Evolutionary conservation across 2,888 invertebrate species (phyloP), one percentile per base, ranked within the genome.

Genomic region (Phengaris arion): DNA sequence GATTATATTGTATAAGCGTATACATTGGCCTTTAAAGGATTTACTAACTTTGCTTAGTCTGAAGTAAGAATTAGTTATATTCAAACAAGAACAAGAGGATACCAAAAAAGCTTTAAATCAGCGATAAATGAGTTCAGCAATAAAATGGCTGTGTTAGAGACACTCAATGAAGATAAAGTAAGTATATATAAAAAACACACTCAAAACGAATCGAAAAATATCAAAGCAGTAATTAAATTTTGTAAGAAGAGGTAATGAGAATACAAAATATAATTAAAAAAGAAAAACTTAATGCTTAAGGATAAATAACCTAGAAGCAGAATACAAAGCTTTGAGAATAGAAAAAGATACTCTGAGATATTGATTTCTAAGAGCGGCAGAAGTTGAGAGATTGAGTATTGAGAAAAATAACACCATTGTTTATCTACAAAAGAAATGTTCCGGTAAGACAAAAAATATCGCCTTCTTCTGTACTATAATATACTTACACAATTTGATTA

Each of bases 291-390:
- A 54, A 73, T 22, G 69, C 48, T 22, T 52, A 22, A 70, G 10
- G 8, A 35, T 64, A 5, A 64, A 64, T 64, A 35, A 64, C 6
- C 22, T 35, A 64, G 10, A 35, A 15, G 10, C 35, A 35, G 64
- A 22, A 35, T 64, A 64, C 35, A 10, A 64, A 15, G 35, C 64
- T 57, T 54, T 77, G 9, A 35, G 74, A 74, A 55, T 54, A n/a
- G 68, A 78, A 68, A 76, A 73, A 48, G 51, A 76, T 0, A 75
- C 35, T 51, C 51, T 79, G 7, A 15, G 35, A 78, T 35, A 52
- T 78, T 10, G 51, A 68, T 72, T 15, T n/a, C 64, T 35, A 35
- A 64, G 45, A 22, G 35, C 35, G 57, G 51, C 15, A 13, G 54
- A 75, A 72, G 59, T 74, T 77, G 35, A 55, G 72, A 55, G 45